phyloP scores from a whole-genome alignment of 2,797 vertebrate genomes.

The Sorex maritimensis region DNA sequence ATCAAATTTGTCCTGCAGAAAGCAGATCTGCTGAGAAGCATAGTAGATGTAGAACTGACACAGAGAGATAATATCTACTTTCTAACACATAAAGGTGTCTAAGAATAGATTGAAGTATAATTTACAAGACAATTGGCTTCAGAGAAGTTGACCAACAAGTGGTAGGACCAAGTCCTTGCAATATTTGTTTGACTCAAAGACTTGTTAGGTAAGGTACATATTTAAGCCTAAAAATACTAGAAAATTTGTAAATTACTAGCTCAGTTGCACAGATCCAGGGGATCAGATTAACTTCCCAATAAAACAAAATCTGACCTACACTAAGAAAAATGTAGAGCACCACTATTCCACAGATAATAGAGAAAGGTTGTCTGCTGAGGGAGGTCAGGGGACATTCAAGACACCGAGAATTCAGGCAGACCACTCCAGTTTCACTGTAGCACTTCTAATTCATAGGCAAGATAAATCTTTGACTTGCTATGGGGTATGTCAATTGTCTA shows the following conservation, averaged over 20 bases:
- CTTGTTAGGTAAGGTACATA: neutral
- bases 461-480: neutral
- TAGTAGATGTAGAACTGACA: neutral
- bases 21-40: neutral
- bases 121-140: neutral
- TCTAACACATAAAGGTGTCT: neutral
- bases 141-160: neutral
- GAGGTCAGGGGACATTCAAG: neutral
- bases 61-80: neutral
- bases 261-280: neutral
- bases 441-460: neutral
- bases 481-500: neutral
- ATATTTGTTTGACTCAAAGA: neutral
- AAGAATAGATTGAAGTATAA: neutral
- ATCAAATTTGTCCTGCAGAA: neutral
- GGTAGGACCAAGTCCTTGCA: neutral
- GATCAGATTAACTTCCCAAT: neutral
- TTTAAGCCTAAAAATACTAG: neutral
- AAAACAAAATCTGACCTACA: neutral
- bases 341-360: neutral
- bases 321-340: neutral
- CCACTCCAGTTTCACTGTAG: neutral
- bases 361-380: neutral
- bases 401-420: slow-evolving; percentile 19
- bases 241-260: neutral